Base-by-base conservation (phyloP, 2,888 invertebrate species). In the Notodonta ziczac region DNA sequence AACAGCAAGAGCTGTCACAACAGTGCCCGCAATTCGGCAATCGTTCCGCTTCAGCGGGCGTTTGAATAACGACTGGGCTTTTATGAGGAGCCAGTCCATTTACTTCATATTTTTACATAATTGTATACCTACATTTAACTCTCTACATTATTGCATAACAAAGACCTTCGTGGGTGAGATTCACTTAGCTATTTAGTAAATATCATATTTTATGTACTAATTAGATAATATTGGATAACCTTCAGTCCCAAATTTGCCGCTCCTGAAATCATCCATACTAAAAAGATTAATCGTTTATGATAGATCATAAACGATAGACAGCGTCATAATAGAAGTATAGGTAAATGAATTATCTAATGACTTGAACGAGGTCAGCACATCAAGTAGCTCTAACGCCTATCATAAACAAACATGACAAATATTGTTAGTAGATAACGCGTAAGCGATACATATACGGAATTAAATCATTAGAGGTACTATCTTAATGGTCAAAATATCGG, bases 11-110 rank as follows among this genome's bases (percentile, higher is more conserved):
- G 60, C 67, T 82, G 84, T 83, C 84, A 86, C 85, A 88, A 88
- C 81, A 78, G 69, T 74, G 77, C 67, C 72, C 66, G 81, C 78
- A 78, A 85, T 86, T 85, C 81, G 82, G 82, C 81, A 77, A 68
- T 66, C 68, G 86, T 85, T 86, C 80, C 80, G 83, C 83, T 73
- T 73, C 77, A 77, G 52, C 80, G 80, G 55, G 59, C 60, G 48
- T 65, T 64, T 62, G 63, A 70, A 60, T 76, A 60, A 58, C 46
- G 52, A 61, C 59, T 70, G 57, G 72, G 71, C 63, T 64, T 66
- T 61, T 56, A 24, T 44, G 35, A 35, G n/a, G 12, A 56, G 40
- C 40, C 39, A 40, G 5, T 55, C 55, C 13, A 55, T 40, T 55
- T 55, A 8, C 40, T 14, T 14, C n/a, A 14, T 7, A 55, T 39